These are phyloP conservation scores for Pyrgilauda ruficollis DNA, from an alignment of 2,113 vertebrate species.

Conservation along the genomic window DNA sequence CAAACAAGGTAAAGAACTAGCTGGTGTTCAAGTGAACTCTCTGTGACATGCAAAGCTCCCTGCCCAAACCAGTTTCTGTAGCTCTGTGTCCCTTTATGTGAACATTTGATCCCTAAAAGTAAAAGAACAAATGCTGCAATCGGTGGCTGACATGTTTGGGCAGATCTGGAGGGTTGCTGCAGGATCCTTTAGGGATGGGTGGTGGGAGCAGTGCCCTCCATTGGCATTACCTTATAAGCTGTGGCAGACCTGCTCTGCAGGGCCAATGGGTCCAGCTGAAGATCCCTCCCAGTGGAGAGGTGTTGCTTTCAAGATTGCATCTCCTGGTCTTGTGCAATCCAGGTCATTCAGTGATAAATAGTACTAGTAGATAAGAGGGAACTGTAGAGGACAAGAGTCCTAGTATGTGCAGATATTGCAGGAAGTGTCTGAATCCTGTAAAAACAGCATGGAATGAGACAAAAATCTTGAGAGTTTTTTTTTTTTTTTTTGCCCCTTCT, in stretches of 20 bases:
- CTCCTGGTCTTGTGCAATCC: neutral
- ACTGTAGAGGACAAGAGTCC: neutral
- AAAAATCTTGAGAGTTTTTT: neutral
- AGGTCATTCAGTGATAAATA: neutral
- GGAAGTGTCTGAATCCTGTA: neutral
- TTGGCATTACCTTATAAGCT: neutral
- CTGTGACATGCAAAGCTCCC: slow-evolving; percentile 9
- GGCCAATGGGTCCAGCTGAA: neutral
- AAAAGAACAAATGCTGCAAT: slow-evolving; percentile 36
- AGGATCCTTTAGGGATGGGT: slow-evolving; percentile 17
- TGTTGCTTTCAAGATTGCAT: neutral
- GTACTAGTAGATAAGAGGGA: neutral
- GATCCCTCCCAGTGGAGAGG: neutral
- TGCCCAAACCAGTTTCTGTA: slow-evolving; percentile 44
- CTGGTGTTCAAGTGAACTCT: neutral
- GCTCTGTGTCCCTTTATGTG: neutral
- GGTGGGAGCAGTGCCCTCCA: neutral
- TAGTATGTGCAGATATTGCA: neutral
- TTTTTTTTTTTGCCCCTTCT: rapidly evolving
- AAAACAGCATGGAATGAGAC: neutral
- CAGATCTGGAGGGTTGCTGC: slow-evolving; percentile 18
- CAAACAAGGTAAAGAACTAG: slow-evolving; percentile 6
- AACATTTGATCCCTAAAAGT: slow-evolving; percentile 18
- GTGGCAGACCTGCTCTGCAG: neutral
- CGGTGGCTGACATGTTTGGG: neutral